Percentiles rank a stretch among this genome's conserved stretches.
These are phyloP conservation scores for Empidonax alnorum DNA, from an alignment of 2,113 vertebrate species.

Conservation along the genomic window DNA sequence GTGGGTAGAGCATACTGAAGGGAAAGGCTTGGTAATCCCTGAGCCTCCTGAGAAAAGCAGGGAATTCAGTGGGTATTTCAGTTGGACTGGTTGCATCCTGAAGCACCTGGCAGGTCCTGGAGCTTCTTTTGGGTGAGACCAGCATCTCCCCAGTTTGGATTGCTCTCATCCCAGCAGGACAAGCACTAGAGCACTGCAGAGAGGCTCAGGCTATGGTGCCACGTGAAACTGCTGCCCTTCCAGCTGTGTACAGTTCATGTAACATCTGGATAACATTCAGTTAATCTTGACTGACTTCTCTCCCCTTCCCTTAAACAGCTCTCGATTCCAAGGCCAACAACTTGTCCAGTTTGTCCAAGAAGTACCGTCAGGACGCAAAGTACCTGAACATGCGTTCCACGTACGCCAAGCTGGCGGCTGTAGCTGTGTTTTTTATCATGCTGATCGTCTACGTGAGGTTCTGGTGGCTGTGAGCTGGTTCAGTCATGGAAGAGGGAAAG, in stretches of 20 bases:
- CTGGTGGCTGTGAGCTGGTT: constrained; percentile 94
- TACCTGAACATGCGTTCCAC: constrained; percentile 99
- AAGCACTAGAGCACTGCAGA: neutral
- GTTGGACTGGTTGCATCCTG: neutral
- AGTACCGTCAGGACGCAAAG: constrained; percentile 96
- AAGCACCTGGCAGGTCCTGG: neutral
- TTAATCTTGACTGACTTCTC: neutral
- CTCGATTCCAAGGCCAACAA: constrained; percentile 98
- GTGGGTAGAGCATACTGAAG: neutral
- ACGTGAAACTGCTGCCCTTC: rapidly evolving
- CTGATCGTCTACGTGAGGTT: constrained; percentile 97
- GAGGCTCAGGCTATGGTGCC: neutral
- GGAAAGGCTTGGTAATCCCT: neutral
- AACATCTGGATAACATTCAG: neutral
- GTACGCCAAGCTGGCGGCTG: constrained; percentile 94
- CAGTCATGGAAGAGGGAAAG: constrained; percentile 51
- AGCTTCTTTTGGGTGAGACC: neutral
- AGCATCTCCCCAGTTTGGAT: neutral
- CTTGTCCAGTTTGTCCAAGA: constrained; percentile 96
- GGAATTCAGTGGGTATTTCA: neutral
- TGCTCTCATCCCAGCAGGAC: neutral
- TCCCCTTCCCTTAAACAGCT: constrained; percentile 74
- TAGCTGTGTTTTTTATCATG: constrained; percentile 98
- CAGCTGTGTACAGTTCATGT: neutral
- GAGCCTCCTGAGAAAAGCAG: neutral